Evolutionary conservation across 1,140 invertebrate species (phyloP), one percentile per base, ranked within the genome.

Genomic region (Ptiloglossa arizonensis): DNA sequence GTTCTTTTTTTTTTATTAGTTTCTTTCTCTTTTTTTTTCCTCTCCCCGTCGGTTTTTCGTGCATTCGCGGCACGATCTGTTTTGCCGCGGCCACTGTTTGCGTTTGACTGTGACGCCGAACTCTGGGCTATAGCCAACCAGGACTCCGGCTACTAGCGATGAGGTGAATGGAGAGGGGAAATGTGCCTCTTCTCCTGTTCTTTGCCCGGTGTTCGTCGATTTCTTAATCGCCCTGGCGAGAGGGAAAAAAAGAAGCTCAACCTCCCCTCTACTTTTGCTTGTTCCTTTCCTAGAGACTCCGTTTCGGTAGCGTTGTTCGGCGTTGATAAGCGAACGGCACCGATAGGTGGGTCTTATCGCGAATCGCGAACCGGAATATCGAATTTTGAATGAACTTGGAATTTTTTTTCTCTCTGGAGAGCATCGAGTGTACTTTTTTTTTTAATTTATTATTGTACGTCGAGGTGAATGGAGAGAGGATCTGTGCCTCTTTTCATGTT

Each of bases 21-120:
- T n/a, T n/a, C n/a, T n/a, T n/a, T n/a, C n/a, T n/a, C n/a, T n/a
- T n/a, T n/a, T n/a, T n/a, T n/a, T n/a, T n/a, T n/a, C n/a, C n/a
- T 22, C 59, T 35, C 19, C 44, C 27, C 41, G 38, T 57, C 24
- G 50, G 8, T 81, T 66, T 67, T 78, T 79, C 69, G n/a, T 44
- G 77, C 62, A 78, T 71, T 72, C 69, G 76, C 24, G 69, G 38
- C 57, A 54, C 76, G 75, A 70, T 62, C 75, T 56, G 81, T 83
- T 83, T 83, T 66, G 44, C 77, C 74, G 66, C 82, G 79, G 60
- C 76, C 80, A 82, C 77, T 68, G 84, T 80, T 86, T 82, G 84
- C 84, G 80, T 87, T 85, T 86, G 84, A 88, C 87, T 83, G 86
- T 73, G 71, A 80, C 75, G 75, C 60, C 79, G 74, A 79, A 62